Conservation (phyloP, 2,797 vertebrate genomes). For the Harpagifer antarcticus region DNA sequence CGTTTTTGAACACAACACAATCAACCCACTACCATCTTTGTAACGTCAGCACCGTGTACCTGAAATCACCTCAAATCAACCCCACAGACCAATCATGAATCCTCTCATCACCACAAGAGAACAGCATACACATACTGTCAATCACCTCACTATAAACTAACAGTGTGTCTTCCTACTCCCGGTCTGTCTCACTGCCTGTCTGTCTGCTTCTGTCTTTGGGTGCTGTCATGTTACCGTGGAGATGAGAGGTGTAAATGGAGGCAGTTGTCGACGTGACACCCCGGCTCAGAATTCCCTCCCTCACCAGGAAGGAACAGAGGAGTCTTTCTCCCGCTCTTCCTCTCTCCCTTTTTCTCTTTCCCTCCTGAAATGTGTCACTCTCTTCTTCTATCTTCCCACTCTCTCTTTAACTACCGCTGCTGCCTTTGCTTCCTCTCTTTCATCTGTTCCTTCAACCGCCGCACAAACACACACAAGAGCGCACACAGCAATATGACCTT, state of each 20-base stretch:
- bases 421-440: conserved; percentile 55
- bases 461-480: not conserved
- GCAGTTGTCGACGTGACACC: conserved; percentile 81
- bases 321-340: conserved; percentile 74
- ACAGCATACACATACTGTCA: conserved; percentile 7
- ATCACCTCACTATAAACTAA: conserved; percentile 12
- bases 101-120: not conserved
- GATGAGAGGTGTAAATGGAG: conserved; percentile 81
- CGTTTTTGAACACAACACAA: not conserved
- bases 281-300: conserved; percentile 79
- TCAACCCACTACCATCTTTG: not conserved
- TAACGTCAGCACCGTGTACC: not conserved
- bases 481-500: conserved; percentile 53
- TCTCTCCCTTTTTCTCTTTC: conserved; percentile 60
- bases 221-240: conserved; percentile 73
- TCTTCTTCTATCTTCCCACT: conserved; percentile 50
- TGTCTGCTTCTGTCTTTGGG: conserved; percentile 43
- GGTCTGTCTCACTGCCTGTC: conserved; percentile 1
- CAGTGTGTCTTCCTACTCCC: conserved; percentile 16
- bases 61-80: not conserved
- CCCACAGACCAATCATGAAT: not conserved
- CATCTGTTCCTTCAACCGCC: conserved; percentile 36
- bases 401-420: conserved; percentile 34
- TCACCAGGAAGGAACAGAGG: conserved; percentile 74
- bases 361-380: conserved; percentile 71